These are phyloP conservation scores for Lepidocyrtoides sp. DNA, from an alignment of 2,888 invertebrate species.

Conservation along the genomic window DNA sequence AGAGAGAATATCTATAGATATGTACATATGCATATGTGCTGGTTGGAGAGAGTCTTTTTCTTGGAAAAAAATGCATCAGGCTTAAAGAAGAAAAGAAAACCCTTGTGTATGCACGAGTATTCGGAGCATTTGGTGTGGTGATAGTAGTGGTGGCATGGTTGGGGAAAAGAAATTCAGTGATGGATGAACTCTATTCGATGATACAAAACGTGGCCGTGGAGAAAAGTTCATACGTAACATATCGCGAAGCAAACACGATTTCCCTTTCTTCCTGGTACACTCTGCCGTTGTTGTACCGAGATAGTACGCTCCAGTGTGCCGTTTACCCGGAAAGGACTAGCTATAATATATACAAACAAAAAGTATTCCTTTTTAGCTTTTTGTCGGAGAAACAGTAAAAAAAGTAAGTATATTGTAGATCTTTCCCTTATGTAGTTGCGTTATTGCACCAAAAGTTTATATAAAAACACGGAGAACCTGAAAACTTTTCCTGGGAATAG, in stretches of 20 bases:
- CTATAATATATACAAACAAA: slow-evolving; percentile 45
- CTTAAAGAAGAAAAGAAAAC: slow-evolving; percentile 31
- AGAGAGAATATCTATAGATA: no score
- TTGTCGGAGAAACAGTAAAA: slow-evolving; percentile 12
- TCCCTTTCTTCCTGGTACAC: slow-evolving; percentile 45
- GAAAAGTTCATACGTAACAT: slow-evolving; percentile 45
- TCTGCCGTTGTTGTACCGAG: background rate
- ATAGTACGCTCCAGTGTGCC: slow-evolving; percentile 52
- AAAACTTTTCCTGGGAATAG: background rate
- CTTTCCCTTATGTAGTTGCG: background rate
- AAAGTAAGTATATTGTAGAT: slow-evolving; percentile 19
- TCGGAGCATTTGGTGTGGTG: slow-evolving; percentile 33
- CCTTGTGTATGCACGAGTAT: slow-evolving; percentile 27
- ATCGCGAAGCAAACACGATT: slow-evolving; percentile 55
- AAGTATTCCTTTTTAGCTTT: background rate
- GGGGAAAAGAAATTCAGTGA: slow-evolving; percentile 63
- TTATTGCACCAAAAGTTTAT: background rate
- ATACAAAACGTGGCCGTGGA: slow-evolving; percentile 60
- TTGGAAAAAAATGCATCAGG: slow-evolving; percentile 33
- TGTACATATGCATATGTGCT: no score
- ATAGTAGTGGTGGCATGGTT: slow-evolving; percentile 10
- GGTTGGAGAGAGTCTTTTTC: background rate
- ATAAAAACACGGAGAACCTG: background rate
- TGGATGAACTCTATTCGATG: slow-evolving; percentile 63
- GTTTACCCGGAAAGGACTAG: slow-evolving; percentile 33